A percentile compares a stretch with the other conserved stretches of the same genome.
phyloP scores from a whole-genome alignment of 2,888 invertebrate species.

The Eugnorisma glareosa region DNA sequence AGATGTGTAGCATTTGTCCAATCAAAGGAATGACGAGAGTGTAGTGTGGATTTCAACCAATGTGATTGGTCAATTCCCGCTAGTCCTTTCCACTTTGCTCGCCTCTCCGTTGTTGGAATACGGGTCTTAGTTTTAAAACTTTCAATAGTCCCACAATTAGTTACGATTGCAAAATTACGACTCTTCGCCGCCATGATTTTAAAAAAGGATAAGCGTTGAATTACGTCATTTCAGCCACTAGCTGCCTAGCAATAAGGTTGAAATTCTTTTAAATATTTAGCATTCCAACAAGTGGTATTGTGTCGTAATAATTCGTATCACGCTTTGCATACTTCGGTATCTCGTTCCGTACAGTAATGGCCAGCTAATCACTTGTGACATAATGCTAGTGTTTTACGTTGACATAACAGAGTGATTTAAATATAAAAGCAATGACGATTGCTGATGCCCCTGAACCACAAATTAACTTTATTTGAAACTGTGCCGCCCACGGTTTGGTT shows the following conservation, averaged over 20 bases:
- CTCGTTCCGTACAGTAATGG: constrained; percentile 45
- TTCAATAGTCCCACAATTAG: constrained; percentile 59
- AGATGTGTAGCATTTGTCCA: background rate
- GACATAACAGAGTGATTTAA: constrained; percentile 50
- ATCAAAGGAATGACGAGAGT: background rate
- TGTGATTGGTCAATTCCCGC: background rate
- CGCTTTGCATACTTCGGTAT: constrained; percentile 59
- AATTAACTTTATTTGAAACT: constrained; percentile 61
- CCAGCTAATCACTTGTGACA: constrained; percentile 60
- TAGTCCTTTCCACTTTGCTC: background rate
- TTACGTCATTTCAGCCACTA: constrained; percentile 33
- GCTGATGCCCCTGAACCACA: constrained; percentile 56
- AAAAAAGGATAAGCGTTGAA: constrained; percentile 30
- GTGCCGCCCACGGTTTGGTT: constrained; percentile 40
- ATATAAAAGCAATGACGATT: constrained; percentile 40
- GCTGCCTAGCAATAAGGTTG: constrained; percentile 39
- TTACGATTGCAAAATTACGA: constrained; percentile 51
- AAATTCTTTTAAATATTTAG: constrained; percentile 33
- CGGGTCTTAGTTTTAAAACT: background rate
- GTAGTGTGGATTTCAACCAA: background rate
- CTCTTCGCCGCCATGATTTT: constrained; percentile 24
- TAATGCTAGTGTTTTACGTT: constrained; percentile 55
- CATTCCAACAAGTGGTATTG: constrained; percentile 34
- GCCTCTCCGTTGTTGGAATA: background rate
- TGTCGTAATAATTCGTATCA: constrained; percentile 56